These are phyloP conservation scores for Lycorma delicatula DNA, from an alignment of 1,140 invertebrate genomes.

Conservation along the genomic window DNA sequence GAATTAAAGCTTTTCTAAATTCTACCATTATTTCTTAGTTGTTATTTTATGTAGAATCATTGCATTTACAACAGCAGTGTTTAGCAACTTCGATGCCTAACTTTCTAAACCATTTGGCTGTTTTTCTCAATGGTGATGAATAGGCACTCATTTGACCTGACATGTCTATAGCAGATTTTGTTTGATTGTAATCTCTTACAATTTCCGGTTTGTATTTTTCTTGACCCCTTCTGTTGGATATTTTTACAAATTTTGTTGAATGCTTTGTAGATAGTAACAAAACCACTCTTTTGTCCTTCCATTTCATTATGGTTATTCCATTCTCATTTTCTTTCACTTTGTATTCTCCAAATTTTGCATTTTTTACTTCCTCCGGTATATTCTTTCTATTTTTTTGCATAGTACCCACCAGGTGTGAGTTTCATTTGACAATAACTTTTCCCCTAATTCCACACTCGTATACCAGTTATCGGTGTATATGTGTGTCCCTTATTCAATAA, in stretches of 20 bases:
- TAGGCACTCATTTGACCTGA: slow-evolving; percentile 36
- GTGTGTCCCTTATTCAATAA: slow-evolving; percentile 15
- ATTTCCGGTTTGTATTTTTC: slow-evolving; percentile 19
- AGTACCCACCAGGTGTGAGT: slow-evolving; percentile 20
- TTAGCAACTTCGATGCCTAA: no score
- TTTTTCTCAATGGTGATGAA: slow-evolving; percentile 31
- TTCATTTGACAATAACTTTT: slow-evolving; percentile 11
- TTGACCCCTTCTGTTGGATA: no score
- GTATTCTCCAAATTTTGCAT: slow-evolving; percentile 13
- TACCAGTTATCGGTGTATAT: slow-evolving; percentile 21
- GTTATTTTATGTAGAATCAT: no score
- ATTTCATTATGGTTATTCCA: slow-evolving; percentile 26
- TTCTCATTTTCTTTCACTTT: slow-evolving; percentile 7
- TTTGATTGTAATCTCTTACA: slow-evolving; percentile 35
- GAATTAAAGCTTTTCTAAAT: no score
- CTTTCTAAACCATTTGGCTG: slow-evolving; percentile 37
- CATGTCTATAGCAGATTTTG: slow-evolving; percentile 35
- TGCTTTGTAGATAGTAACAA: slow-evolving; percentile 24
- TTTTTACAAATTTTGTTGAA: slow-evolving; percentile 14
- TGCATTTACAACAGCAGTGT: no score
- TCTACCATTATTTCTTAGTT: no score
- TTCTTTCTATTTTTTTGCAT: slow-evolving; percentile 18
- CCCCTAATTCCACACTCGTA: slow-evolving; percentile 15
- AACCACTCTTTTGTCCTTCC: slow-evolving; percentile 28
- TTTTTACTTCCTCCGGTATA: slow-evolving; percentile 13